A percentile compares a stretch with the other conserved stretches of the same genome.
phyloP scores from a whole-genome alignment of 2,888 invertebrate genomes.

The Aleiodes testaceus region DNA sequence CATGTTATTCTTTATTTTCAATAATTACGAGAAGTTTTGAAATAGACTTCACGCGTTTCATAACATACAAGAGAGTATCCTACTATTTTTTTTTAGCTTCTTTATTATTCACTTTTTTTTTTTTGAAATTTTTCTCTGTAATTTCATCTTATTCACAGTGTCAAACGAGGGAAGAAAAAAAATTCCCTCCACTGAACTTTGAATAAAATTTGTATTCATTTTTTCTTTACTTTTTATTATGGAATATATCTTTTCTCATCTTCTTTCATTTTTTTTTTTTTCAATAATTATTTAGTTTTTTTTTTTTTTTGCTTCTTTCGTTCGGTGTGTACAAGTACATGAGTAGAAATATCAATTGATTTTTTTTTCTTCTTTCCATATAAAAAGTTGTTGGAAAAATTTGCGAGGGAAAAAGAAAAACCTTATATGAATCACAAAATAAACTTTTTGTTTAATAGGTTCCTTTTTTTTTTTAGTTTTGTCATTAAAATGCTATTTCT shows the following conservation, averaged over 20 bases:
- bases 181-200: not conserved
- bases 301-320: conserved; percentile 42
- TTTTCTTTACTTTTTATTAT: conserved; percentile 40
- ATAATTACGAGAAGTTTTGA: conserved; percentile 43
- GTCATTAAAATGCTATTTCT: conserved; percentile 8
- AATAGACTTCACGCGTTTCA: conserved; percentile 49
- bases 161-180: not conserved
- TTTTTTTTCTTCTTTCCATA: not conserved
- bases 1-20: conserved; percentile 24
- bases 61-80: conserved; percentile 52
- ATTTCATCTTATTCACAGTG: not conserved
- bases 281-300: conserved; percentile 44
- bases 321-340: conserved; percentile 31
- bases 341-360: not conserved
- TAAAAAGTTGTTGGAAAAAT: not conserved
- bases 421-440: conserved; percentile 3
- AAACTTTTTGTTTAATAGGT: conserved; percentile 20
- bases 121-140: conserved; percentile 28
- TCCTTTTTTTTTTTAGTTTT: conserved; percentile 12
- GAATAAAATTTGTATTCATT: not conserved
- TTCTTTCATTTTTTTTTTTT: conserved; percentile 11
- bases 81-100: conserved; percentile 44
- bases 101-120: conserved; percentile 29
- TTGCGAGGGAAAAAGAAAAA: conserved; percentile 7
- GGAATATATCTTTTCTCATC: conserved; percentile 24